phyloP scores from a whole-genome alignment of 2,888 invertebrate species.

The Chloromyia formosa region DNA sequence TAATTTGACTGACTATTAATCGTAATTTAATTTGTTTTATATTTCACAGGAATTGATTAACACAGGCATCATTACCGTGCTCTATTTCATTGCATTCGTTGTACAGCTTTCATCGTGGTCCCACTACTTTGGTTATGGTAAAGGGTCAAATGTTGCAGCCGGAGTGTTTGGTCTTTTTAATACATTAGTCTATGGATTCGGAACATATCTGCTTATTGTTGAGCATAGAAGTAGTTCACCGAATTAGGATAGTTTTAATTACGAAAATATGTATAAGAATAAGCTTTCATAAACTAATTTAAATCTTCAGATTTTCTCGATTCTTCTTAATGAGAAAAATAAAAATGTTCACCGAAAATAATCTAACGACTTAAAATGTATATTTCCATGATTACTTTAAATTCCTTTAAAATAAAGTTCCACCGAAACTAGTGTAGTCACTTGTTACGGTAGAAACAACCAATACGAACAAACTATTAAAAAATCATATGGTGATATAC shows the following conservation, averaged over 20 bases:
- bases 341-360: too few species aligned
- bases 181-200: constrained; percentile 79
- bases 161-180: constrained; percentile 89
- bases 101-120: constrained; percentile 76
- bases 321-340: too few species aligned
- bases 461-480: too few species aligned
- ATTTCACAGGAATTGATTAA: constrained; percentile 81
- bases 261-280: background rate
- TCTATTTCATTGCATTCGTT: constrained; percentile 84
- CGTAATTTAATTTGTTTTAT: constrained; percentile 47
- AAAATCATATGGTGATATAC: too few species aligned
- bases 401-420: too few species aligned
- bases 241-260: constrained; percentile 15
- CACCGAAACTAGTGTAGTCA: too few species aligned
- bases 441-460: too few species aligned
- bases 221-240: constrained; percentile 72
- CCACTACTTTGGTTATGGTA: constrained; percentile 55
- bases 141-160: constrained; percentile 75
- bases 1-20: too few species aligned
- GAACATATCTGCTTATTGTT: constrained; percentile 77
- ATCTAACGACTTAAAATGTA: too few species aligned
- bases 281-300: background rate
- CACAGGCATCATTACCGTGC: constrained; percentile 72
- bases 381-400: too few species aligned
- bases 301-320: too few species aligned